Base-by-base conservation (phyloP, 2,888 invertebrate species). In the Eurois occulta region DNA sequence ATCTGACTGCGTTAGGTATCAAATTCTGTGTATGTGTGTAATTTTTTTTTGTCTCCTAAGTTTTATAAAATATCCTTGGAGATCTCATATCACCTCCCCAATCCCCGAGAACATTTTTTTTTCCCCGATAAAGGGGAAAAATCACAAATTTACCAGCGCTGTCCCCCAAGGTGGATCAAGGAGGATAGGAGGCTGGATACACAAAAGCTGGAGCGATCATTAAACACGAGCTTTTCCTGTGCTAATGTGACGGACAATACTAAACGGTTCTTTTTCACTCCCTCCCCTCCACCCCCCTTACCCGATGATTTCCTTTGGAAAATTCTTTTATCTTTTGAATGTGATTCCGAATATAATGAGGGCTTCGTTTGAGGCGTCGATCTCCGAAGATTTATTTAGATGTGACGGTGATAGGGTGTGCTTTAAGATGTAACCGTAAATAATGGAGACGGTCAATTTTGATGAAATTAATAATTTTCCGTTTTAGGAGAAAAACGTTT, bases 131-230 rank as follows among this genome's bases (percentile, higher is more conserved):
- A 41, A 28, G 16, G 65, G 41, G n/a, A 43, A 41, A 38, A 38
- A 65, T 18, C 1, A n/a, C 41, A 3, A 65, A 65, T 65, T 41
- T 65, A n/a, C 65, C n/a, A 41, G 8, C n/a, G n/a, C 18, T 41
- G 16, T 21, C 10, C 75, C 85, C 73, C 48, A 43, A 28, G 6
- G 5, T 58, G 77, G 60, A 80, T 70, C 55, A 75, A 60, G 76
- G 86, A 85, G 83, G 35, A 43, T 55, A 69, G 74, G 86, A 85
- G 83, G 84, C 78, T 84, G 88, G 86, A 80, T 79, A 82, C 89
- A 91, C 91, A 92, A 92, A 92, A 91, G 92, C 88, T 86, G 90
- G 90, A 89, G 80, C 88, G 92, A 88, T 94, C 95, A 94, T 94
- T 94, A 94, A 93, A 93, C 90, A 91, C 89, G 88, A 91, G 91